Conservation (phyloP, 2,888 invertebrate genomes). For the Stenodera caucasica region DNA sequence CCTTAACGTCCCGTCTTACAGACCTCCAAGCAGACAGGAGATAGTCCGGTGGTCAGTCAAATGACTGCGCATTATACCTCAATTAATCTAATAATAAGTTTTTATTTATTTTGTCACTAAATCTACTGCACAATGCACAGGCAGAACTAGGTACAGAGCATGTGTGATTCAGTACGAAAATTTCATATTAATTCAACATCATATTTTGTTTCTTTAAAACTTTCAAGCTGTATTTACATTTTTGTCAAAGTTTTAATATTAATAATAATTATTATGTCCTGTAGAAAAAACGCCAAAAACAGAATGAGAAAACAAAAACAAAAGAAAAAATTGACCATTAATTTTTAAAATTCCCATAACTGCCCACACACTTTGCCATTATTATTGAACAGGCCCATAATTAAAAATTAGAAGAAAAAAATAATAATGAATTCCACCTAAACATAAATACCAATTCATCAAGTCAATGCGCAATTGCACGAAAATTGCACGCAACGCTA, state of each 20-base stretch:
- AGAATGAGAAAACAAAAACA: slow-evolving; percentile 8
- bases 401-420: slow-evolving; percentile 19
- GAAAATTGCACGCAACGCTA: slow-evolving; percentile 31
- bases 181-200: slow-evolving; percentile 21
- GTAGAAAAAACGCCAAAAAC: not conserved
- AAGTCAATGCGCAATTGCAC: slow-evolving; percentile 23
- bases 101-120: slow-evolving; percentile 23
- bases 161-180: slow-evolving; percentile 46
- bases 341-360: slow-evolving; percentile 42
- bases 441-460: slow-evolving; percentile 23
- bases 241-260: slow-evolving; percentile 20
- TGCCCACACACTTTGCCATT: slow-evolving; percentile 42
- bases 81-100: slow-evolving; percentile 40
- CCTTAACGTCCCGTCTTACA: slow-evolving; percentile 55
- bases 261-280: slow-evolving; percentile 17
- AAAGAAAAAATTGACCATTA: slow-evolving; percentile 36
- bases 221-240: slow-evolving; percentile 50
- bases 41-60: slow-evolving; percentile 45
- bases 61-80: slow-evolving; percentile 47
- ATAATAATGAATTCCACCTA: slow-evolving; percentile 33
- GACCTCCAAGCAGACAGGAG: slow-evolving; percentile 32
- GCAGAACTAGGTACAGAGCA: slow-evolving; percentile 49
- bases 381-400: slow-evolving; percentile 24
- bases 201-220: slow-evolving; percentile 14
- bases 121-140: slow-evolving; percentile 45